A percentile compares a stretch with the other conserved stretches of the same genome.
Conservation (phyloP, 1,140 invertebrate genomes). For the Drosophila arawakana region DNA sequence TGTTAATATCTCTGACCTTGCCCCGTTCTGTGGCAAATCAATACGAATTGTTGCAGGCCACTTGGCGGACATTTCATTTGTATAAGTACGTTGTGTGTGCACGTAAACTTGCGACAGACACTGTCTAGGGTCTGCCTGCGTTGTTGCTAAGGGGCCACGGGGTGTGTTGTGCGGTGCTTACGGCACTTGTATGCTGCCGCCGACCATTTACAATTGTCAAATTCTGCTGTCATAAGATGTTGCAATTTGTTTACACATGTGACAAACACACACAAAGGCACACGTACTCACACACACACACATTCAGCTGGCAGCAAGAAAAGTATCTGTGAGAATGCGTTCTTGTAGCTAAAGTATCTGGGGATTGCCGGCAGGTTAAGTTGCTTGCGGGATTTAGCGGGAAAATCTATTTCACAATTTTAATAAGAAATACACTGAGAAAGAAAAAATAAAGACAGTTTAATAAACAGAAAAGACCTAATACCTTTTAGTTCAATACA, state of each 20-base stretch:
- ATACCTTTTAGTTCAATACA: too few relatives aligned
- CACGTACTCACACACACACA: slow-evolving; percentile 5
- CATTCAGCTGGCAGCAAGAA: slow-evolving; percentile 17
- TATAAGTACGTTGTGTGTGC: neutral
- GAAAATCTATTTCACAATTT: slow-evolving; percentile 31
- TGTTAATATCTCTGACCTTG: slow-evolving; percentile 46
- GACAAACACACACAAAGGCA: slow-evolving; percentile 13
- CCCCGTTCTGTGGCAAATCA: slow-evolving; percentile 27
- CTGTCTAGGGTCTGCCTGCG: neutral
- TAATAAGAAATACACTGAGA: slow-evolving; percentile 10
- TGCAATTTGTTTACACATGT: slow-evolving; percentile 80
- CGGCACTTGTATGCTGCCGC: slow-evolving; percentile 55
- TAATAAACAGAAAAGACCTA: too few relatives aligned
- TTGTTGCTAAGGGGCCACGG: neutral
- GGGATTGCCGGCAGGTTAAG: slow-evolving; percentile 13
- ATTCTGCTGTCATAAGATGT: slow-evolving; percentile 75
- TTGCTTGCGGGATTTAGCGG: slow-evolving; percentile 24
- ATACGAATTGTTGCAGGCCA: slow-evolving; percentile 31
- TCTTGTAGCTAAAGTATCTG: slow-evolving; percentile 23
- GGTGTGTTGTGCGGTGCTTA: slow-evolving; percentile 8
- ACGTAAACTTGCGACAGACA: slow-evolving; percentile 12
- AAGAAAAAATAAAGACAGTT: too few relatives aligned
- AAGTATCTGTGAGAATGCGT: slow-evolving; percentile 53
- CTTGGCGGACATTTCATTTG: slow-evolving; percentile 29
- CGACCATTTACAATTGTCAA: slow-evolving; percentile 81